Conservation (phyloP, 2,113 vertebrate species). For the Myotis brandtii region DNA sequence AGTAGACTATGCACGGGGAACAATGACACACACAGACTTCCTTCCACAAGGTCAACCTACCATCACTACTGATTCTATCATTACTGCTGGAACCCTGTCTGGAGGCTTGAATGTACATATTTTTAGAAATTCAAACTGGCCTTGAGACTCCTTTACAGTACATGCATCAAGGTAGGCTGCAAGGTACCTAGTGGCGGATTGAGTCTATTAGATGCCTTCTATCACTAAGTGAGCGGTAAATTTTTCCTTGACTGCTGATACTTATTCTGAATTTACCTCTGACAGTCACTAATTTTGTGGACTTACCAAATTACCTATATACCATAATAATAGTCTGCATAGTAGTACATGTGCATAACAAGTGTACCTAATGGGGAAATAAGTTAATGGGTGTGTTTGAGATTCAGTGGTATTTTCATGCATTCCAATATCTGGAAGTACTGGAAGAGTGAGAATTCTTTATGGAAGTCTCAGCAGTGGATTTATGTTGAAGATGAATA, state of each 20-base stretch:
- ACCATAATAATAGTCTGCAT: background rate
- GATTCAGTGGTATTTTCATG: background rate
- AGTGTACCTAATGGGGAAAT: background rate
- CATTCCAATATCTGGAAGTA: background rate
- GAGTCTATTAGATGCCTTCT: background rate
- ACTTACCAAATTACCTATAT: background rate
- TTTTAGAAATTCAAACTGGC: background rate
- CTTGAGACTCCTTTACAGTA: background rate
- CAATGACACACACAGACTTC: background rate
- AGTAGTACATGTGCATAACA: background rate
- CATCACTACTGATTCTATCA: background rate
- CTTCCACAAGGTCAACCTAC: background rate
- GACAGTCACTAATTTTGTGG: background rate
- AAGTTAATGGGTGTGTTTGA: background rate
- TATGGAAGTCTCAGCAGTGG: background rate
- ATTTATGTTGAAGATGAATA: background rate
- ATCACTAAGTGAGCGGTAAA: background rate
- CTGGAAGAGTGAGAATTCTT: background rate
- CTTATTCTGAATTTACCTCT: background rate
- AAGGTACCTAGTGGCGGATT: background rate
- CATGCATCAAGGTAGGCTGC: background rate
- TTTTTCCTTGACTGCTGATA: background rate
- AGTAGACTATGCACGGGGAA: background rate
- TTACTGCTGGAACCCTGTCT: background rate
- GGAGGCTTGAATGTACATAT: background rate